Base-by-base conservation (phyloP, 2,888 invertebrate genomes). In the Drosophila emarginata region DNA sequence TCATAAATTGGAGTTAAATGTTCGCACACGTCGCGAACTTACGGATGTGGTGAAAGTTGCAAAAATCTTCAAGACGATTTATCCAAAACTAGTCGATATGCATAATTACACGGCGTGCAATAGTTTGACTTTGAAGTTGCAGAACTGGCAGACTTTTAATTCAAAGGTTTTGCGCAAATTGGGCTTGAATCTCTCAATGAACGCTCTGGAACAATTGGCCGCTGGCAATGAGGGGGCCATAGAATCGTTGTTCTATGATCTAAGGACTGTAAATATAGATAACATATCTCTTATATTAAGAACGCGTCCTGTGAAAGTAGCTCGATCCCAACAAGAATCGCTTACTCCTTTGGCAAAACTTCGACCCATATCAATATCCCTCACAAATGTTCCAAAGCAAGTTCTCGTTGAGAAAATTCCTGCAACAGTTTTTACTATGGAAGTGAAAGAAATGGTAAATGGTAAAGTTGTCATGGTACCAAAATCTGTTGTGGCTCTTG, bases 111-210 rank as follows among this genome's bases (percentile, higher is more conserved):
- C 94, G 0, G 93, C 95, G 0, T 93, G 95, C 62, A 95, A 94
- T 91, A 94, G 95, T 51, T 92, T 94, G 58, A 92, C 94, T 0
- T 92, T 95, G 51, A 97, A 96, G 91, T 89, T 95, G 32, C 93
- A 94, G 77, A 97, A 96, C 89, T 97, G 96, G 96, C 93, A 94
- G 87, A 95, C 95, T 0, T 92, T 97, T 9, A 96, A 96, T 89
- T 92, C 94, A 69, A 96, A 95, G 90, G 96, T 96, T 4, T 90
- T 96, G 36, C 93, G 93, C 68, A 95, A 95, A 80, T 88, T 96
- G 0, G 91, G 93, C 6, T 80, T 96, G 6, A 93, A 92, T 12
- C 1, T 45, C 4, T 92, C 93, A 65, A 93, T 93, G 57, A 92
- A 93, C 5, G 93, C 92, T 0, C 94, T 96, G 90, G 93, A 94